phyloP scores from a whole-genome alignment of 2,113 vertebrate species.

The Neotoma lepida region DNA sequence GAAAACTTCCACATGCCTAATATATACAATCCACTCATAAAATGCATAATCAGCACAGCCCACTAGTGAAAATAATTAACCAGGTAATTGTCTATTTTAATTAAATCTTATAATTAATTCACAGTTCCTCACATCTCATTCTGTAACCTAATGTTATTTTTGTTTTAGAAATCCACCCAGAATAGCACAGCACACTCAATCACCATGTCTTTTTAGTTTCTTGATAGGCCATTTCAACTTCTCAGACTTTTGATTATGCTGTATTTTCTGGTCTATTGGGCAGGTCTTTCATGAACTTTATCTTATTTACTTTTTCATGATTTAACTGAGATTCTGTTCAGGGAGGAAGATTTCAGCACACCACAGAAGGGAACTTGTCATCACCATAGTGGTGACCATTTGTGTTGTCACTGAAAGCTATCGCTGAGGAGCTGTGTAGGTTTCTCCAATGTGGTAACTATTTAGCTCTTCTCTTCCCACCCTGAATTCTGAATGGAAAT shows the following conservation, averaged over 20 bases:
- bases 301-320: not conserved
- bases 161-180: not conserved
- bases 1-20: not conserved
- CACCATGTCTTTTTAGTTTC: not conserved
- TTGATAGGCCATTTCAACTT: not conserved
- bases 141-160: not conserved
- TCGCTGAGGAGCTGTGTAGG: accelerated
- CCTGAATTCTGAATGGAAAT: not conserved
- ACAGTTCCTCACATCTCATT: not conserved
- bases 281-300: not conserved
- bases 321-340: not conserved
- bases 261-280: not conserved
- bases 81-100: not conserved
- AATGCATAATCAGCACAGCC: not conserved
- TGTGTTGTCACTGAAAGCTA: not conserved
- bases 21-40: not conserved
- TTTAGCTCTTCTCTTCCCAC: not conserved
- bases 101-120: not conserved
- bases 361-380: not conserved
- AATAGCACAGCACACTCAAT: not conserved
- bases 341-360: not conserved
- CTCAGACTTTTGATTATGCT: not conserved
- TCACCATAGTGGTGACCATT: not conserved
- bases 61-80: not conserved
- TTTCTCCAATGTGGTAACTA: not conserved